Evolutionary conservation across 2,797 vertebrate genomes (phyloP), one percentile per base, ranked within the genome.

Genomic region (Sebastes alutus): DNA sequence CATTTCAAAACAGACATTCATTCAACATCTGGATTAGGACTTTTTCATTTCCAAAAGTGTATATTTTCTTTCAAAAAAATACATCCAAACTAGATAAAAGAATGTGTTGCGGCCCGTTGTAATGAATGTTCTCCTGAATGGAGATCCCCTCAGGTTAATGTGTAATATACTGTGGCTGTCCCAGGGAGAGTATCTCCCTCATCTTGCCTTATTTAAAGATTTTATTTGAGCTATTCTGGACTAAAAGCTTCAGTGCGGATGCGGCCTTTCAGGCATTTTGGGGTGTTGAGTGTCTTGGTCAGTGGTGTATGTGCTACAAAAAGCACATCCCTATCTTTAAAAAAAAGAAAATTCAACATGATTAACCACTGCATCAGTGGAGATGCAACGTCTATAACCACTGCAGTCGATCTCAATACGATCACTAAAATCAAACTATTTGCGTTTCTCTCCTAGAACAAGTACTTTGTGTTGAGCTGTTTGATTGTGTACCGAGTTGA

Each of bases 91-190:
- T 16, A 69, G 38, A 32, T 59, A 55, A 60, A 32, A 42, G 32
- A 75, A 80, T 61, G 38, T 81, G 79, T 68, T 78, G 10, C 25
- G 33, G 54, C 81, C 84, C 59, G 16, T 65, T 89, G 7, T 83
- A 75, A 87, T 78, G 89, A 93, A 91, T 89, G 89, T 93, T 88
- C 86, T 90, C 84, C 78, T 60, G 49, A 72, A 77, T 68, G 87
- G 86, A 93, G 93, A 84, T 73, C 80, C 91, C 87, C 94, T 95
- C 93, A 93, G 93, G 94, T 94, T 87, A 77, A 72, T 65, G 70
- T 67, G 61, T 83, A 74, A 70, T 75, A 83, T 64, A 83, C 35
- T 65, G 63, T 16, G 42, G 85, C 76, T 77, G 65, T 82, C 78
- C 75, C 71, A 42, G 70, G 80, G 89, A 89, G 82, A 75, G 77